Conservation (phyloP, 1,140 invertebrate genomes). For the Asobara japonica region DNA sequence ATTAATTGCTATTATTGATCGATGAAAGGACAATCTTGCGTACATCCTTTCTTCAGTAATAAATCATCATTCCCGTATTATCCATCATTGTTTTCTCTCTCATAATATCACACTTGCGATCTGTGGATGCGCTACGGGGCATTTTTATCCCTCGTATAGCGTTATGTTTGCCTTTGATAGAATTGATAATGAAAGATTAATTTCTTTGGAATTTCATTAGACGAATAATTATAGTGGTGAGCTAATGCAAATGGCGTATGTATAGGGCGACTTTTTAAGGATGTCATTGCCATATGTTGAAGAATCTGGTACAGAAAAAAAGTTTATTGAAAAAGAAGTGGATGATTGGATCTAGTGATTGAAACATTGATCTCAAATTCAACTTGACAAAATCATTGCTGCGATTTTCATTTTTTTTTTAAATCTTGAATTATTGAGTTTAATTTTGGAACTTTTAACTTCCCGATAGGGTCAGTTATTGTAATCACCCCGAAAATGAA, state of each 20-base stretch:
- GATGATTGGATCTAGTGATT: too few species aligned
- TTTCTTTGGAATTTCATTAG: neutral
- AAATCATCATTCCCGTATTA: constrained; percentile 7
- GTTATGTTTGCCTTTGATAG: constrained; percentile 4
- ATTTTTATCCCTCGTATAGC: neutral
- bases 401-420: too few species aligned
- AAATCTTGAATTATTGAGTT: too few species aligned
- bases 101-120: neutral
- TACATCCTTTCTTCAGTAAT: neutral
- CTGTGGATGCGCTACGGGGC: neutral
- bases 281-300: too few species aligned
- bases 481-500: too few species aligned
- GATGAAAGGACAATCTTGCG: constrained; percentile 8
- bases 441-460: too few species aligned
- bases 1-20: constrained; percentile 3
- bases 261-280: too few species aligned
- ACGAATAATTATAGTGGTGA: neutral
- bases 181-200: constrained; percentile 7
- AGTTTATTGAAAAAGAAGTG: too few species aligned
- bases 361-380: too few species aligned
- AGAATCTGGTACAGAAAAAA: too few species aligned
- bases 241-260: neutral
- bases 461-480: too few species aligned
- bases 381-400: too few species aligned
- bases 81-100: neutral